Conservation (phyloP, 1,140 invertebrate genomes). For the Drosophila tropicalis region DNA sequence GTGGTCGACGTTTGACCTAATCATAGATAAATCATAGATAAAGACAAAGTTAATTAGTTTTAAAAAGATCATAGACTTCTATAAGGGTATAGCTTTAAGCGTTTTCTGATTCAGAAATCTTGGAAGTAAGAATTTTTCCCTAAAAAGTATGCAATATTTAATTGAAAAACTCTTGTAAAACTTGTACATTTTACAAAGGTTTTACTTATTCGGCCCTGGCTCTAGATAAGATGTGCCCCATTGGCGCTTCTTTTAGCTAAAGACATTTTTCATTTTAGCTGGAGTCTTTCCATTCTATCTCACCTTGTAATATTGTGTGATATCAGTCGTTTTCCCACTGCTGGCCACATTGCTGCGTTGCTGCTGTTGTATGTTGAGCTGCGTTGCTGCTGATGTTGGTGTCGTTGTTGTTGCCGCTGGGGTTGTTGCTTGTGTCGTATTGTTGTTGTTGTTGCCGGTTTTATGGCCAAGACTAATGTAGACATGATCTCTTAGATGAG, state of each 20-base stretch:
- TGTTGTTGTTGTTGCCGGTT: conserved; percentile 81
- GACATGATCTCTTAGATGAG: conserved; percentile 92
- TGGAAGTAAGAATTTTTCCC: too few species aligned
- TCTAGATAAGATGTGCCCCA: too few species aligned
- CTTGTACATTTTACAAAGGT: too few species aligned
- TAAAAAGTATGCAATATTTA: too few species aligned
- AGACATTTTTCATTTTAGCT: background rate
- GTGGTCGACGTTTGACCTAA: conserved; percentile 77
- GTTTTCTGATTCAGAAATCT: too few species aligned
- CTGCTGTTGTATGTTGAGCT: conserved; percentile 79
- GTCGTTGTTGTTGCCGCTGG: conserved; percentile 55
- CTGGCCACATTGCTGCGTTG: conserved; percentile 72
- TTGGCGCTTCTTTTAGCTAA: too few species aligned
- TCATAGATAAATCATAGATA: background rate
- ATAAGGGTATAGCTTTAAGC: too few species aligned
- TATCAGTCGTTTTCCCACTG: conserved; percentile 80
- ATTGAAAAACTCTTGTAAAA: too few species aligned
- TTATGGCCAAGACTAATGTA: conserved; percentile 84
- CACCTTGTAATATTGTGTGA: conserved; percentile 83
- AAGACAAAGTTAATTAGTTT: background rate
- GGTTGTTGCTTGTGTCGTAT: conserved; percentile 85
- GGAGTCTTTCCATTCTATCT: conserved; percentile 9
- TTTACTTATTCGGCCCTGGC: too few species aligned
- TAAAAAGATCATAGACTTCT: too few species aligned
- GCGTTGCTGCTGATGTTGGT: background rate